Base-by-base conservation (phyloP, 2,888 invertebrate genomes). In the Chesias legatella region DNA sequence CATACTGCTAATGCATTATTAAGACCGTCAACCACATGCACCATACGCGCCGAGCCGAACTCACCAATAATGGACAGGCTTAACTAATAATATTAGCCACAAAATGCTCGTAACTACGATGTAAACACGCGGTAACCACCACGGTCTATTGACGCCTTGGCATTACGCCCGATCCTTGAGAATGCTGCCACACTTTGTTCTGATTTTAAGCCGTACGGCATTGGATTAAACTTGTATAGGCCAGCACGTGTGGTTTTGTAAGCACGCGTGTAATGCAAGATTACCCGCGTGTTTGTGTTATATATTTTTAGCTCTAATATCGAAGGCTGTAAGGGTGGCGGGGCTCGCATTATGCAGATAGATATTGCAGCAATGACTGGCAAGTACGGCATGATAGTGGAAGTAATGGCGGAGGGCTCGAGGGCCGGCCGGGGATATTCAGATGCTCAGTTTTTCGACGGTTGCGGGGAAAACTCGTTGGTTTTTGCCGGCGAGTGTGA, bases 91-190 rank as follows among this genome's bases (percentile, higher is more conserved):
- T 54, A 63, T 60, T 51, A 58, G 37, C 52, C 55, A 38, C 56
- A 53, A 53, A 63, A 54, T 40, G 56, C 44, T 44, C 47, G 53
- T 58, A 56, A 63, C 58, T 49, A 56, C 52, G 50, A 51, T 64
- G 67, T 66, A 63, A 61, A 65, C 65, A 63, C 57, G 51, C 56
- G 51, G 50, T 51, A 51, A 56, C 54, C 59, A 43, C 51, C 45
- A 48, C 56, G 56, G 51, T 59, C 63, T 61, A 63, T 64, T 59
- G 65, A 60, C 63, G 53, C 56, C 44, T 45, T 67, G 67, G 66
- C 62, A 49, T 48, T 47, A 49, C 43, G 67, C 67, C 67, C 58
- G 51, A 24, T 38, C 28, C 43, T 37, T 33, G 31, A 38, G 34
- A 37, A n/a, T 8, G 7, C 6, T 35, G 17, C 24, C n/a, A 17